phyloP scores from a whole-genome alignment of 2,797 vertebrate species.

The Anas georgica region DNA sequence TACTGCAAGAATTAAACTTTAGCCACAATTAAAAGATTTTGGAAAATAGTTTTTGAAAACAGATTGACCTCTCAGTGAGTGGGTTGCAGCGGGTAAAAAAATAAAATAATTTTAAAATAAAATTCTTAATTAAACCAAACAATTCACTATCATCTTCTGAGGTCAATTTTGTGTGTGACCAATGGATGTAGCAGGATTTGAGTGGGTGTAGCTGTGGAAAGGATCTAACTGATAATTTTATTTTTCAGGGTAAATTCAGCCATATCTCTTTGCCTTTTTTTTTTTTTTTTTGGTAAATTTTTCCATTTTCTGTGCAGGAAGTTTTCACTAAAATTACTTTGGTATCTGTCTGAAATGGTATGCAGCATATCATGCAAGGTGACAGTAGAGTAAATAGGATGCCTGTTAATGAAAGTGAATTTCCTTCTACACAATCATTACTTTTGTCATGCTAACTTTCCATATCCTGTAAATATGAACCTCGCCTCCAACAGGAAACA shows the following conservation, averaged over 20 bases:
- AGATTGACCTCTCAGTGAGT: background rate
- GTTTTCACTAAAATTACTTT: background rate
- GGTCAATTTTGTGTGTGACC: background rate
- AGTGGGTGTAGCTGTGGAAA: background rate
- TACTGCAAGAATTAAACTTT: background rate
- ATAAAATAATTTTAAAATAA: no score
- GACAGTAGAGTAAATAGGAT: slow-evolving; percentile 60
- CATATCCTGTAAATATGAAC: slow-evolving; percentile 70
- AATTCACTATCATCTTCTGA: background rate
- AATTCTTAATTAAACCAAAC: background rate
- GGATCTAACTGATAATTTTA: background rate
- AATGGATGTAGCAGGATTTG: background rate
- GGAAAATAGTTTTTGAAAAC: background rate
- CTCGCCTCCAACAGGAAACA: slow-evolving; percentile 64
- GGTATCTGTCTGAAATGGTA: background rate
- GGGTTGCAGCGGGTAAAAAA: background rate
- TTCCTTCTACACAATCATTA: slow-evolving; percentile 67
- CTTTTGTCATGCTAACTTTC: slow-evolving; percentile 65
- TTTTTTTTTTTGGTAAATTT: background rate
- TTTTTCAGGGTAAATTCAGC: background rate
- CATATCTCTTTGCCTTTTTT: background rate
- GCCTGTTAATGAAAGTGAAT: slow-evolving; percentile 58
- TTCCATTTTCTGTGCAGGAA: slow-evolving; percentile 56
- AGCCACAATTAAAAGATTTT: background rate
- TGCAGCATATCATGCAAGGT: background rate